phyloP scores from a whole-genome alignment of 2,113 vertebrate genomes.

The Triplophysa rosa region DNA sequence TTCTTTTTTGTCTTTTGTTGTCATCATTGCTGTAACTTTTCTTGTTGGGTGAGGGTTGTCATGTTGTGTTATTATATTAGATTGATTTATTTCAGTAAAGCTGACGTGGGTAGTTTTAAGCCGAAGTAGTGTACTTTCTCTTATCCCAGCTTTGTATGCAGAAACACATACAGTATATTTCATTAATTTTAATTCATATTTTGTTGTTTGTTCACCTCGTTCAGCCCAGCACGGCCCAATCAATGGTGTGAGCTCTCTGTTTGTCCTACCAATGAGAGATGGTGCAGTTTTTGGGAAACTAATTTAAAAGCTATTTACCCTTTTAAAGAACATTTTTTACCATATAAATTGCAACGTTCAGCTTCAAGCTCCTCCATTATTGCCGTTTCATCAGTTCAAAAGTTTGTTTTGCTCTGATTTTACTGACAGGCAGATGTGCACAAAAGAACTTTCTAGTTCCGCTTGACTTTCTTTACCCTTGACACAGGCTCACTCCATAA shows the following conservation, averaged over 20 bases:
- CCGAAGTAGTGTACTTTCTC: neutral
- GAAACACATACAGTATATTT: neutral
- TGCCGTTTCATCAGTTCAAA: neutral
- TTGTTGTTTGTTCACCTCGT: too few species aligned
- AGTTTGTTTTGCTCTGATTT: neutral
- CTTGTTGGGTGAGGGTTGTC: neutral
- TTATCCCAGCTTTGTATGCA: neutral
- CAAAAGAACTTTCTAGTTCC: conserved; percentile 13
- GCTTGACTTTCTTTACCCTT: conserved; percentile 43
- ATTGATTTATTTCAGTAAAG: neutral
- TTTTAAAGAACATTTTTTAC: neutral
- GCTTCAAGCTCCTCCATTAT: neutral
- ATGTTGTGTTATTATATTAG: neutral
- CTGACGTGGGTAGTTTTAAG: neutral
- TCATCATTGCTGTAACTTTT: conserved; percentile 10
- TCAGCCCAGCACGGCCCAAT: neutral
- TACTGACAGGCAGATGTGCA: neutral
- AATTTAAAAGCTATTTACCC: neutral
- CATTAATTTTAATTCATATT: too few species aligned
- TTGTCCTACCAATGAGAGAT: neutral
- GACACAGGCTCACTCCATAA: conserved; percentile 49
- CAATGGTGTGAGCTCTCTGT: neutral
- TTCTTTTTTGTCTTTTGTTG: conserved; percentile 1
- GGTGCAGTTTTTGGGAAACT: neutral
- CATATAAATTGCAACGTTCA: neutral